Evolutionary conservation across 1,140 invertebrate genomes (phyloP).

Genomic region (Trinorchestia longiramus): DNA sequence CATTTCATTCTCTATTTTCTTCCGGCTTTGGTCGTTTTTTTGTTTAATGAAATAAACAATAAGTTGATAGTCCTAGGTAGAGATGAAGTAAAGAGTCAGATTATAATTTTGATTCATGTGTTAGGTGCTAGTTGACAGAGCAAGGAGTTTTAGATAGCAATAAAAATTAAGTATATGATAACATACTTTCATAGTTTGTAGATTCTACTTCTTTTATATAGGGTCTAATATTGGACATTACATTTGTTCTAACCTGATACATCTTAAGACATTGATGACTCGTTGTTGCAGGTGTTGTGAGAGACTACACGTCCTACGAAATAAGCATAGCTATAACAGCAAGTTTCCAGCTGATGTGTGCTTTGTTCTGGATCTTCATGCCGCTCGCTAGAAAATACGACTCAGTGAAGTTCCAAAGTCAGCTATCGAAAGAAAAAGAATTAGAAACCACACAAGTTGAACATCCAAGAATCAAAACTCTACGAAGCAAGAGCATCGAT

Average conservation of each 20-base stretch:
- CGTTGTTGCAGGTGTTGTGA: not conserved
- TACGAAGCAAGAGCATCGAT: not conserved
- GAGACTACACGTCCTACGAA: conserved; percentile 17
- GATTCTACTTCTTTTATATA: not conserved
- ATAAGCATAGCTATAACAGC: conserved; percentile 21
- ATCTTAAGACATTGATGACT: not conserved
- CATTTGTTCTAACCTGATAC: not conserved
- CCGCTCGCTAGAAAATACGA: conserved; percentile 23
- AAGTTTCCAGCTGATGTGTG: not conserved
- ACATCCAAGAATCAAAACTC: not conserved
- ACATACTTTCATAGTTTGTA: too few species aligned
- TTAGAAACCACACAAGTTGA: not conserved
- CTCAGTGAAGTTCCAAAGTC: not conserved
- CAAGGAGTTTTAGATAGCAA: not conserved
- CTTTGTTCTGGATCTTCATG: not conserved
- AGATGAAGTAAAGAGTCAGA: too few species aligned
- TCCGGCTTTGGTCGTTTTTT: too few species aligned
- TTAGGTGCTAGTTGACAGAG: not conserved
- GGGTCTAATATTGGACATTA: not conserved
- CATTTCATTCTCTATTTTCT: too few species aligned
- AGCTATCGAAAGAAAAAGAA: not conserved
- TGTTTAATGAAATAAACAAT: too few species aligned
- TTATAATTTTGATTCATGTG: not conserved
- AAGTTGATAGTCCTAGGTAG: too few species aligned
- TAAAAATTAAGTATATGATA: too few species aligned